Evolutionary conservation across 2,797 vertebrate genomes (phyloP).

Genomic region (Vireo griseus): DNA sequence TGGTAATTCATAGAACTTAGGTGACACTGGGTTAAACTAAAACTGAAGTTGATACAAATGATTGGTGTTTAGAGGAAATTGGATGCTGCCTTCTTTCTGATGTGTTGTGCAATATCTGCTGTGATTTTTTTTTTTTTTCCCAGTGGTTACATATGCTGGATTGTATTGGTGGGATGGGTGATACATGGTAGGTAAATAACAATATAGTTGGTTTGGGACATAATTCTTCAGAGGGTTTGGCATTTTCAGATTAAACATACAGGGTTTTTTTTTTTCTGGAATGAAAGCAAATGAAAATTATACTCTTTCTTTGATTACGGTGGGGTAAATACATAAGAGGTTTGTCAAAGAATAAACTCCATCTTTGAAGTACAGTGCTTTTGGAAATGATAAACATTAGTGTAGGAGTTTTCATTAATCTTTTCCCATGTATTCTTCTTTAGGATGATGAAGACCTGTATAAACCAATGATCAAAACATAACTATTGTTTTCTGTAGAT

Average conservation of each 20-base stretch:
- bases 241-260: neutral
- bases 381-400: neutral
- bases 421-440: neutral
- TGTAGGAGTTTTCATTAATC: neutral
- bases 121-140: neutral
- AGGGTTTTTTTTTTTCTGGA: neutral
- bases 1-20: neutral
- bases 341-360: neutral
- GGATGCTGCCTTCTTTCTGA: neutral
- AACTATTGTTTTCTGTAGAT: constrained; percentile 9
- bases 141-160: neutral
- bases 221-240: neutral
- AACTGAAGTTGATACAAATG: neutral
- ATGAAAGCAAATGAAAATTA: neutral
- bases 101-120: neutral
- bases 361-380: neutral
- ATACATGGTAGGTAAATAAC: neutral
- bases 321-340: neutral
- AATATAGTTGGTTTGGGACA: neutral
- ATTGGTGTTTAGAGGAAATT: neutral
- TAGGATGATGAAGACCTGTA: neutral
- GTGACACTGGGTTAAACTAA: neutral
- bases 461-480: neutral
- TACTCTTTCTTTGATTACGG: neutral
- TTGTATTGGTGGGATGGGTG: neutral